Conservation (phyloP, 2,113 vertebrate genomes). For the Ophiodon elongatus region DNA sequence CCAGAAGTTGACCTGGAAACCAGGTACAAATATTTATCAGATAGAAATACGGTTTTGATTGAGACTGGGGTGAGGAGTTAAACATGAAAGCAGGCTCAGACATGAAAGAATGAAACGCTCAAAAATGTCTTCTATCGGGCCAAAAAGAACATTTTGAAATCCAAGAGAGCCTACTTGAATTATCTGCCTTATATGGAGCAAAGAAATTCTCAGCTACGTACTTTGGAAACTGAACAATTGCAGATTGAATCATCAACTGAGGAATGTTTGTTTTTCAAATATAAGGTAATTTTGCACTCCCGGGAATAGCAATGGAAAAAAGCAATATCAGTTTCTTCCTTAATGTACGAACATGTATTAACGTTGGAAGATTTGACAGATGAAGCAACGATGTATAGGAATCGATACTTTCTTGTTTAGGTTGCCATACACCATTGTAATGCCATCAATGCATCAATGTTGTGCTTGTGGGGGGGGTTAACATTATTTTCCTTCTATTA, state of each 20-base stretch:
- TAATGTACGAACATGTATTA: neutral
- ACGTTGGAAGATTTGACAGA: constrained; percentile 3
- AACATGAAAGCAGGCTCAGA: constrained; percentile 65
- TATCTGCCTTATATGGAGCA: constrained; percentile 51
- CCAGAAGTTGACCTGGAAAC: constrained; percentile 69
- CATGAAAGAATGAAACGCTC: constrained; percentile 65
- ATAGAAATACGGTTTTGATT: constrained; percentile 56
- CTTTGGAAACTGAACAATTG: constrained; percentile 40
- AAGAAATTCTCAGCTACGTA: constrained; percentile 29
- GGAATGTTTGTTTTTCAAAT: constrained; percentile 45
- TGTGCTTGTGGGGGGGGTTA: neutral
- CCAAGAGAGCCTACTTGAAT: constrained; percentile 53
- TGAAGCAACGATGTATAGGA: constrained; percentile 3
- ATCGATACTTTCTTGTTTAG: neutral
- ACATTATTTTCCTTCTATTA: neutral
- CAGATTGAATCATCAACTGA: constrained; percentile 31
- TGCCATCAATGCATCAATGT: neutral
- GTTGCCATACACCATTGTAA: neutral
- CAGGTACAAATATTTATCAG: constrained; percentile 73
- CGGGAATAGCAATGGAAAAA: neutral
- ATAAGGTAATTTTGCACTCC: constrained; percentile 13
- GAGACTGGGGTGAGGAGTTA: constrained; percentile 56
- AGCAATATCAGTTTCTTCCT: neutral
- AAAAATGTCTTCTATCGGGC: constrained; percentile 53
- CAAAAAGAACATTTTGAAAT: constrained; percentile 63